Evolutionary conservation across 2,797 vertebrate genomes (phyloP), one percentile per base, ranked within the genome.

Genomic region (Psittacula echo): DNA sequence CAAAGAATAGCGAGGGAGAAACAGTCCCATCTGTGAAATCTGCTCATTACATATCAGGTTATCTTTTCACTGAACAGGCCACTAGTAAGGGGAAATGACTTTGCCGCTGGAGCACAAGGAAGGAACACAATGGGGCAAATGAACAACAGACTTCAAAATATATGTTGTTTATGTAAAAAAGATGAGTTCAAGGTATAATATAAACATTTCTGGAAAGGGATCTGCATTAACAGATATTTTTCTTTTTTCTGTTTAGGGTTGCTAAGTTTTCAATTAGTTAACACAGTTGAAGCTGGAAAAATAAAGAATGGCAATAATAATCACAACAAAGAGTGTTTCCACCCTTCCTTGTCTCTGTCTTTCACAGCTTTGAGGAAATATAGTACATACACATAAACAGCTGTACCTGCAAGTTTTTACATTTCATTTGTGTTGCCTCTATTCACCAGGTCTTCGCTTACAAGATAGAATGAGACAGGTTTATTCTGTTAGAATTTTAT

Each of bases 401-500:
- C 39, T 92, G 39, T 87, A 80, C 30, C 41, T 87, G 51, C 14
- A 81, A 58, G 62, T 58, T 48, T 60, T 79, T 91, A 58, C 42
- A 75, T 91, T 96, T 87, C 22, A 64, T 91, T 94, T 78, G n/a
- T 90, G 68, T 54, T 87, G 44, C 56, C 44, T 85, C 60, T 81
- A 4, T 77, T 92, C 47, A 79, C 42, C 4, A 9, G 20, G 50
- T 64, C 42, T 71, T 96, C 78, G 56, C 47, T 84, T 77, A 75
- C 50, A 74, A 61, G n/a, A 85, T 67, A 79, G 54, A 92, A 51
- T 39, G 13, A 3, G 70, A 84, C 34, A 84, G 54, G 22, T 80
- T 93, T 93, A 88, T 90, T 89, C 78, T 68, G 53, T 64, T 71
- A 91, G 76, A 70, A 91, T 96, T 95, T 92, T 82, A 88, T 42